These are phyloP conservation scores for Apodemia mormo DNA, from an alignment of 2,888 invertebrate genomes.

Conservation along the genomic window DNA sequence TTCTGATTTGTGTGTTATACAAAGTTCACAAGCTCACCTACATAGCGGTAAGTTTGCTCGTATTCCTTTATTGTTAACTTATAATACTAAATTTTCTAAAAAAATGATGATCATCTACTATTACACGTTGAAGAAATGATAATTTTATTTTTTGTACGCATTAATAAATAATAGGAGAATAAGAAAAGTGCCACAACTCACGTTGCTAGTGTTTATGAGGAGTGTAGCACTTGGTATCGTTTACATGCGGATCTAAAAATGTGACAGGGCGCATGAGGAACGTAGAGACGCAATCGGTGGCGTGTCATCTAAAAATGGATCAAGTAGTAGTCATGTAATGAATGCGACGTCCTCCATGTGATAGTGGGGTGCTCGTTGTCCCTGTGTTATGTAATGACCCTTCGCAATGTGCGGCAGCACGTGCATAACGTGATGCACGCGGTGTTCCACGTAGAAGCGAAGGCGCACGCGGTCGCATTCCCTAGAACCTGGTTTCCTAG, in stretches of 20 bases:
- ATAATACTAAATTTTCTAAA: neutral
- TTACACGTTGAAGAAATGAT: constrained; percentile 3
- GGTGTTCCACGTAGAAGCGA: constrained; percentile 70
- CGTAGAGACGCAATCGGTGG: constrained; percentile 63
- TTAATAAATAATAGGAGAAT: constrained; percentile 48
- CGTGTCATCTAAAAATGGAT: constrained; percentile 79
- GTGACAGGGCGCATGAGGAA: constrained; percentile 69
- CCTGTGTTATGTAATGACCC: constrained; percentile 74
- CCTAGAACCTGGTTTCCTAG: constrained; percentile 74
- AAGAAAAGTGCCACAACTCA: constrained; percentile 40
- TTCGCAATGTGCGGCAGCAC: constrained; percentile 56
- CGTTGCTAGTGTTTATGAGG: constrained; percentile 42
- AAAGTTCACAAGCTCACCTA: constrained; percentile 37
- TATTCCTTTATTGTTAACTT: neutral
- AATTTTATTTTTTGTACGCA: constrained; percentile 48
- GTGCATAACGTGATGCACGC: constrained; percentile 67
- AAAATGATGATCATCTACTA: neutral
- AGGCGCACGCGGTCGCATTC: constrained; percentile 51
- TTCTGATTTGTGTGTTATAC: constrained; percentile 62
- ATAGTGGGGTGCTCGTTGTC: constrained; percentile 47
- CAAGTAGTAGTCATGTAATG: constrained; percentile 58
- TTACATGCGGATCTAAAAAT: constrained; percentile 79
- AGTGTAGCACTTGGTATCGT: constrained; percentile 61
- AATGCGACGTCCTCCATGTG: constrained; percentile 54
- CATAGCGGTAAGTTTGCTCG: constrained; percentile 19